A percentile compares a stretch with the other conserved stretches of the same genome.
Conservation (phyloP, 2,113 vertebrate genomes). For the Ptilorrhoa leucosticta region DNA sequence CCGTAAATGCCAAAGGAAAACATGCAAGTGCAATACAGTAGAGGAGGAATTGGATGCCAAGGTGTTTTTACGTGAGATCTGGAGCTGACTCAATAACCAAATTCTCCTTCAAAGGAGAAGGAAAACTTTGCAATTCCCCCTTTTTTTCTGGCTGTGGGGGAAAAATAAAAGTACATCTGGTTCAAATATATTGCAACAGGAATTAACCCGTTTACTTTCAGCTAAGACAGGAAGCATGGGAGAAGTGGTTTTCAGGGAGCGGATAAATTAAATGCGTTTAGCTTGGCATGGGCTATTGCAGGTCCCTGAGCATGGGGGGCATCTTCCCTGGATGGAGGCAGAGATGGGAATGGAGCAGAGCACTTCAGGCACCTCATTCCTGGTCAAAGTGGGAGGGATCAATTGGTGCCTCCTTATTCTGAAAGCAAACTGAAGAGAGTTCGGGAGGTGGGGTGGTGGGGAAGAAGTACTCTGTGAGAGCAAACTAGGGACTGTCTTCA, state of each 20-base stretch:
- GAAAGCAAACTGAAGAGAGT: not conserved
- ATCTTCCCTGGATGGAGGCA: not conserved
- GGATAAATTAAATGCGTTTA: not conserved
- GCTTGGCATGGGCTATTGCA: fast-evolving
- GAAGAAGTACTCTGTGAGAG: not conserved
- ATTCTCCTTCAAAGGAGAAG: not conserved
- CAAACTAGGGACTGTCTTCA: not conserved
- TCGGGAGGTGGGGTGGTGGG: not conserved
- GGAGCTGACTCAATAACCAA: not conserved
- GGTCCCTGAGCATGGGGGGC: fast-evolving
- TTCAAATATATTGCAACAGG: not conserved
- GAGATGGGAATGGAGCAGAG: not conserved
- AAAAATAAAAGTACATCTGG: not conserved
- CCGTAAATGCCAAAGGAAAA: not conserved
- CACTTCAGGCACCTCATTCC: not conserved
- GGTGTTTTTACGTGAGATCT: not conserved
- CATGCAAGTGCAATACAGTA: not conserved
- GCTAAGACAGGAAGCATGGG: not conserved
- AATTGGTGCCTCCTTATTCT: not conserved
- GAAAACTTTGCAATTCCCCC: not conserved
- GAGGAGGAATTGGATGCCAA: not conserved
- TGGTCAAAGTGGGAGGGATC: not conserved
- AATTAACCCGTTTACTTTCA: conserved; percentile 6
- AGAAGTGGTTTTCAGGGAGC: not conserved
- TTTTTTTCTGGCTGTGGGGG: conserved; percentile 2